Percentiles rank a stretch among this genome's conserved stretches.
These are phyloP conservation scores for Thamnophis sirtalis DNA, from an alignment of 2,113 vertebrate genomes.

Conservation along the genomic window DNA sequence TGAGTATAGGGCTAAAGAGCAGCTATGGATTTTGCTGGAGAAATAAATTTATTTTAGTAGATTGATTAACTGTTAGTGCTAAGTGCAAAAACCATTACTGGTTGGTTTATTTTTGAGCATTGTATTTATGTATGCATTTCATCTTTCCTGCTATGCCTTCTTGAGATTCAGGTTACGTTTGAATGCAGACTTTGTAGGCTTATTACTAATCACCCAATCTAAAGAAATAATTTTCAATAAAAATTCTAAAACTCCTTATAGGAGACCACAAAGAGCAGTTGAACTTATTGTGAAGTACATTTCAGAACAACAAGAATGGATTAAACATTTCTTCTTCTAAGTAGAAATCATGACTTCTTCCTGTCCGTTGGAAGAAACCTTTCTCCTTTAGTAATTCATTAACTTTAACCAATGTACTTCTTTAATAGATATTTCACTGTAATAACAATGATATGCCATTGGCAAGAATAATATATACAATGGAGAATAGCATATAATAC, in stretches of 20 bases:
- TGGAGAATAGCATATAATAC: background rate
- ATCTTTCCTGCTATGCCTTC: background rate
- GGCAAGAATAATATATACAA: background rate
- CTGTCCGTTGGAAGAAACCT: background rate
- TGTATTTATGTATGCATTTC: background rate
- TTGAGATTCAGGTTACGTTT: background rate
- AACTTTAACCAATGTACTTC: background rate
- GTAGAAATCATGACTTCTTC: background rate
- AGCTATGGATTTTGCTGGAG: background rate
- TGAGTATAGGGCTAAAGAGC: background rate
- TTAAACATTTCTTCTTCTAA: background rate
- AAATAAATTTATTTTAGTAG: background rate
- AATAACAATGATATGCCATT: background rate
- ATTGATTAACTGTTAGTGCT: background rate
- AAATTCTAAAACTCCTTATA: background rate
- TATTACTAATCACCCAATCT: background rate
- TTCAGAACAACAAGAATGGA: background rate
- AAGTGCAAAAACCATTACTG: background rate
- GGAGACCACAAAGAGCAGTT: background rate
- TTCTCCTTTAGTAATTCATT: background rate
- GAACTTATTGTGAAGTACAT: background rate
- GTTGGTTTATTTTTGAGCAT: background rate
- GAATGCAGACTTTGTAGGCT: background rate
- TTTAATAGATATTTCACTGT: background rate
- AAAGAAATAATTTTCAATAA: background rate